These are phyloP conservation scores for Festucalex cinctus DNA, from an alignment of 2,113 vertebrate species.

Conservation along the genomic window DNA sequence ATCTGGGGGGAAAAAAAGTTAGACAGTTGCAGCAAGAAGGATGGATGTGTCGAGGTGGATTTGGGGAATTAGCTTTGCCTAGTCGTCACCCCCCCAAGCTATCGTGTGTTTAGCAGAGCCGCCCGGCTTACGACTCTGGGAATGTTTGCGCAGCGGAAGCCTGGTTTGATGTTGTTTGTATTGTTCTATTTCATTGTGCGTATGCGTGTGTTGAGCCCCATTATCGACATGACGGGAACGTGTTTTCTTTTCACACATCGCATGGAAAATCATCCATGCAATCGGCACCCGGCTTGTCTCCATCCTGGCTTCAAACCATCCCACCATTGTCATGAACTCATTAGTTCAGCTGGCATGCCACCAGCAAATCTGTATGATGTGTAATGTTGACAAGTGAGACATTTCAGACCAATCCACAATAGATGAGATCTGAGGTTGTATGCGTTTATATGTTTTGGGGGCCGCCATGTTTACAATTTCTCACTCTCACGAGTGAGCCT, in stretches of 20 bases:
- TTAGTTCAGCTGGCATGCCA: background rate
- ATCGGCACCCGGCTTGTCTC: slow-evolving; percentile 26
- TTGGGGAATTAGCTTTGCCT: slow-evolving; percentile 25
- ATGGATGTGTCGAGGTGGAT: slow-evolving; percentile 18
- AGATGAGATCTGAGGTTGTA: too few species aligned
- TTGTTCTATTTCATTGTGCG: slow-evolving; percentile 59
- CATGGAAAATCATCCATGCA: slow-evolving; percentile 22
- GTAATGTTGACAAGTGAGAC: too few species aligned
- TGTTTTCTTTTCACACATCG: slow-evolving; percentile 40
- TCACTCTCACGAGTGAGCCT: too few species aligned
- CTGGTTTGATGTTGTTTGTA: slow-evolving; percentile 58
- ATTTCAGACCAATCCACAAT: too few species aligned
- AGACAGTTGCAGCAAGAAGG: slow-evolving; percentile 10
- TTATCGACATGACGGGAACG: slow-evolving; percentile 40
- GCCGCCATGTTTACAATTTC: too few species aligned
- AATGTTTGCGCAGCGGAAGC: slow-evolving; percentile 63
- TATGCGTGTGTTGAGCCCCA: slow-evolving; percentile 19
- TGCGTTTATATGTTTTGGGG: too few species aligned
- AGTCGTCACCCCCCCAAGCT: slow-evolving; percentile 12
- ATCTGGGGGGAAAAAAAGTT: slow-evolving; percentile 21
- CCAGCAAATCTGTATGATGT: too few species aligned
- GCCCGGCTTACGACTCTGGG: slow-evolving; percentile 52
- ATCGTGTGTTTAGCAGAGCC: slow-evolving; percentile 56
- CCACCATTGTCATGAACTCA: background rate
- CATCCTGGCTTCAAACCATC: slow-evolving; percentile 18